Base-by-base conservation (phyloP, 2,888 invertebrate genomes). In the Hypomecis punctinalis region DNA sequence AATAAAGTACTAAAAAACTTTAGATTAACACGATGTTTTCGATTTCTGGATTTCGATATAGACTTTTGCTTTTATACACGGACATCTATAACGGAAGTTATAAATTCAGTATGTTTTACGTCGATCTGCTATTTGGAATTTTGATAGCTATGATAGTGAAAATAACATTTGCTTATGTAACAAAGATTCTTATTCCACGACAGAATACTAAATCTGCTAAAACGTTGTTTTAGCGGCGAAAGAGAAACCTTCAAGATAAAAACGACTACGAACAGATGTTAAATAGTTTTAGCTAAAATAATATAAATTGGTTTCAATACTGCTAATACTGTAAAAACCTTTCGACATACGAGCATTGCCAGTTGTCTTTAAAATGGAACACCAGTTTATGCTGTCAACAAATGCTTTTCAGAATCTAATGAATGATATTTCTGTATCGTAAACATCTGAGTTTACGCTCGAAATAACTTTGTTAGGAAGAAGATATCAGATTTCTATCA, bases 341-440 rank as follows among this genome's bases (percentile, higher is more conserved):
- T 68, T 62, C 61, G 54, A 59, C 61, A 65, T 57, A 60, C 56
- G 63, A 66, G 62, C 61, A 58, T 60, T 63, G 47, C 66, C 59
- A 68, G 66, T 66, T 68, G 68, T 66, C 60, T 68, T 59, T 60
- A 62, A 72, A 70, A 65, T 67, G 67, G 66, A 62, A 66, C 67
- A 72, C 65, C 65, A 66, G 57, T 66, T 63, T 61, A 66, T 62
- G 65, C 69, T 69, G 68, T 71, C 72, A 67, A 54, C 67, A 60
- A 67, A 51, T 60, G 66, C 67, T 65, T 69, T 69, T 68, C 69
- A 55, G 49, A 63, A 63, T 51, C 52, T 66, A 68, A 72, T 67
- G 65, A 68, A 55, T 68, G 63, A 64, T 66, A 70, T 70, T 69
- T 66, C 56, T 57, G 68, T 63, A 64, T 63, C 43, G 64, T 64